phyloP scores from a whole-genome alignment of 2,113 vertebrate genomes.

The Egretta garzetta region DNA sequence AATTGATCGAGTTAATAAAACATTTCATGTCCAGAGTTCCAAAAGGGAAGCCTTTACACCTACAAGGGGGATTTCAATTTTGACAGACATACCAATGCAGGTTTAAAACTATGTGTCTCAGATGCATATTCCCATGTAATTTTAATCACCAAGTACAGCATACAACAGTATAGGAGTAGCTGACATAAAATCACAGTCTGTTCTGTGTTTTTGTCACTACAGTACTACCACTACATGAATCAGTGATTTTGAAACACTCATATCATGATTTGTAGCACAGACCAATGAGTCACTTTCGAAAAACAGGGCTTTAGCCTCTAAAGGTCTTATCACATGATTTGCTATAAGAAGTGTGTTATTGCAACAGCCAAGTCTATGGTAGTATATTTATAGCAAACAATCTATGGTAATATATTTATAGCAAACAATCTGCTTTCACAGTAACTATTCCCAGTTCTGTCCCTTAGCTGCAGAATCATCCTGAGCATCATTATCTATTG shows the following conservation, averaged over 20 bases:
- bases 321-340: neutral
- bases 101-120: neutral
- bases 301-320: neutral
- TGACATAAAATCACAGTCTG: neutral
- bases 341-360: neutral
- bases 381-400: neutral
- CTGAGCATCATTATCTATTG: neutral
- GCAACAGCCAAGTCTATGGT: neutral
- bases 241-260: neutral
- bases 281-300: neutral
- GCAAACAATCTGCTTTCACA: neutral
- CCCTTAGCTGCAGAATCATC: neutral
- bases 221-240: neutral
- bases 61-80: rapidly evolving
- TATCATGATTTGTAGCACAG: neutral
- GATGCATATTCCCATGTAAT: neutral
- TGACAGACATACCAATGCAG: neutral
- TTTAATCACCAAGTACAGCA: neutral
- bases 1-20: neutral
- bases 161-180: neutral
- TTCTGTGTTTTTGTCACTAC: neutral
- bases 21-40: neutral
- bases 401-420: neutral
- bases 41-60: neutral
- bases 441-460: neutral